These are phyloP conservation scores for Drosophila biarmipes DNA, from an alignment of 1,140 invertebrate species.

Conservation along the genomic window DNA sequence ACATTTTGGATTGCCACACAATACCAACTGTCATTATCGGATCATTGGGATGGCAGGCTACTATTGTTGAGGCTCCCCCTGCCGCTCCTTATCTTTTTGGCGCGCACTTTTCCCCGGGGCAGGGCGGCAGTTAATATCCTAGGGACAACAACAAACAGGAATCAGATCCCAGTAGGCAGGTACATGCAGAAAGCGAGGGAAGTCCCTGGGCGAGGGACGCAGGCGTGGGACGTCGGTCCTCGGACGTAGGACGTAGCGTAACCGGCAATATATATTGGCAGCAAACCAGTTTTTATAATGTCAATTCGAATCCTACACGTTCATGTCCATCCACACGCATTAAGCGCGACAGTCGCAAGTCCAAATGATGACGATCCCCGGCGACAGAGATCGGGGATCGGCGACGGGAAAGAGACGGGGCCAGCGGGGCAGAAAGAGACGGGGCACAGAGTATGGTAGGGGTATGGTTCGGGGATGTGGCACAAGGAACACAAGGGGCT, in stretches of 20 bases:
- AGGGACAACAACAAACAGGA: conserved; percentile 53
- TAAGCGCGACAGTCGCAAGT: conserved; percentile 82
- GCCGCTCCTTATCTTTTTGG: conserved; percentile 26
- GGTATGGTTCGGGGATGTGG: conserved; percentile 17
- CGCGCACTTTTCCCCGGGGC: conserved; percentile 18
- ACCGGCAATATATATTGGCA: conserved; percentile 70
- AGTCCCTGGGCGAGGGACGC: conserved; percentile 1
- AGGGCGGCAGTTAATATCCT: conserved; percentile 59
- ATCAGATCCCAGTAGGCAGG: conserved; percentile 68
- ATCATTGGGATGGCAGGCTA: conserved; percentile 27
- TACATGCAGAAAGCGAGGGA: conserved; percentile 34
- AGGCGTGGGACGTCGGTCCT: conserved; percentile 32
- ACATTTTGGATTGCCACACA: conserved; percentile 34
- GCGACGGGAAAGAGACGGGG: conserved; percentile 9
- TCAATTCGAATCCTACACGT: conserved; percentile 82
- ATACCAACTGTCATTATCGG: conserved; percentile 50
- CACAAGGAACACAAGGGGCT: conserved; percentile 9
- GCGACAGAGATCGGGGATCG: conserved; percentile 6
- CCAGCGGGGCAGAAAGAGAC: conserved; percentile 5
- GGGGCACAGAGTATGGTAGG: conserved; percentile 19
- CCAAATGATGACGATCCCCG: conserved; percentile 71
- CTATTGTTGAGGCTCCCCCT: conserved; percentile 9
- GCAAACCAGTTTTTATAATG: conserved; percentile 81
- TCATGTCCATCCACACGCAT: conserved; percentile 81
- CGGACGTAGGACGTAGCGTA: conserved; percentile 50